phyloP scores from a whole-genome alignment of 2,888 invertebrate genomes.

The Heliconius ethilla region DNA sequence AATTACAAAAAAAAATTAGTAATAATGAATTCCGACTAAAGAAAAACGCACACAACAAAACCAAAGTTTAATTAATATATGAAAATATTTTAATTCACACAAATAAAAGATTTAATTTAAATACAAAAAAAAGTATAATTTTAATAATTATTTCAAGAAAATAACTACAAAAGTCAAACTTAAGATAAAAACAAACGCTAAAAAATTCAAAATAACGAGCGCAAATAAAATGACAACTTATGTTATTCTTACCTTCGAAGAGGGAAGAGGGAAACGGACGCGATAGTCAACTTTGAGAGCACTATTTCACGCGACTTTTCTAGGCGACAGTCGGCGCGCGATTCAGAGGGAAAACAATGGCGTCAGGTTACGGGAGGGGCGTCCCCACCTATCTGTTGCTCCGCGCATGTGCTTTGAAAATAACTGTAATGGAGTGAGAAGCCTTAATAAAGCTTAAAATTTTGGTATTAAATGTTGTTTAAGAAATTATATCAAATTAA shows the following conservation, averaged over 20 bases:
- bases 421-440: slow-evolving; percentile 44
- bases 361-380: slow-evolving; percentile 45
- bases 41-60: background rate
- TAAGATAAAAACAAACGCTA: background rate
- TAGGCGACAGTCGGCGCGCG: slow-evolving; percentile 55
- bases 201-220: background rate
- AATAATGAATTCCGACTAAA: background rate
- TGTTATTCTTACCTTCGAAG: slow-evolving; percentile 37
- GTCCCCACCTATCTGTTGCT: slow-evolving; percentile 64
- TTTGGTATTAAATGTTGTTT: background rate
- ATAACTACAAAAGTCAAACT: background rate
- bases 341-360: slow-evolving; percentile 47
- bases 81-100: background rate
- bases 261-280: slow-evolving; percentile 42
- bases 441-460: slow-evolving; percentile 21
- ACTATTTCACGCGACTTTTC: slow-evolving; percentile 50
- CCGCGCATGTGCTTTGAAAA: slow-evolving; percentile 58
- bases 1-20: background rate
- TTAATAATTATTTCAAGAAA: background rate
- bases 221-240: slow-evolving; percentile 26
- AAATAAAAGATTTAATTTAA: background rate
- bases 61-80: background rate
- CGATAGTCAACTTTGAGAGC: slow-evolving; percentile 50
- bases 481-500: background rate
- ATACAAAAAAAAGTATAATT: background rate